Evolutionary conservation across 2,888 invertebrate genomes (phyloP).

Genomic region (Dugesia japonica): DNA sequence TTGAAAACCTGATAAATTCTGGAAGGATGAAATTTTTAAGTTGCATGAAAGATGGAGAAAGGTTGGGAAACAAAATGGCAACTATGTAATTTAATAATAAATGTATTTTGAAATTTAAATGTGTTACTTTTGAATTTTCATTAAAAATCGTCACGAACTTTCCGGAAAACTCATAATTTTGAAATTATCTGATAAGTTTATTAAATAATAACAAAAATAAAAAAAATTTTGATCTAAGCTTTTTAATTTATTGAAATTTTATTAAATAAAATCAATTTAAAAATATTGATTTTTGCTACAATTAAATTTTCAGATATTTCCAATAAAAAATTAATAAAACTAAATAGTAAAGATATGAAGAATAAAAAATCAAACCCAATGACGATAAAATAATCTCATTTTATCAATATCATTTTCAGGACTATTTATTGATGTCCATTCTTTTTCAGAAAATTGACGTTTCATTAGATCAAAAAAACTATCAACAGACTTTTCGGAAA

Average conservation of each 20-base stretch:
- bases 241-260: background rate
- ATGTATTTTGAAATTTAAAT: too few relatives aligned
- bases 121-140: too few relatives aligned
- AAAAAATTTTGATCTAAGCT: background rate
- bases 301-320: background rate
- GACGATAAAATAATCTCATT: slow-evolving; percentile 30
- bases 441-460: slow-evolving; percentile 61
- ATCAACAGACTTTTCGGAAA: slow-evolving; percentile 55
- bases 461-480: slow-evolving; percentile 79
- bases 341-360: background rate
- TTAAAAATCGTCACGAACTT: too few relatives aligned
- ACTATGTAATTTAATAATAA: too few relatives aligned
- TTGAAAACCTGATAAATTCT: too few relatives aligned
- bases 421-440: slow-evolving; percentile 61
- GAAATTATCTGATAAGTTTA: background rate
- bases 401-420: background rate
- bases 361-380: slow-evolving; percentile 27
- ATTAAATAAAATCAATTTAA: background rate
- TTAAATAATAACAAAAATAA: background rate
- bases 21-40: too few relatives aligned
- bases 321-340: background rate
- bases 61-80: too few relatives aligned
- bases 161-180: too few relatives aligned
- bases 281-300: too few relatives aligned
- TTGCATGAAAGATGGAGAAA: too few relatives aligned